A percentile compares a stretch with the other conserved stretches of the same genome.
phyloP scores from a whole-genome alignment of 2,113 vertebrate genomes.

The Leucoraja erinaceus region DNA sequence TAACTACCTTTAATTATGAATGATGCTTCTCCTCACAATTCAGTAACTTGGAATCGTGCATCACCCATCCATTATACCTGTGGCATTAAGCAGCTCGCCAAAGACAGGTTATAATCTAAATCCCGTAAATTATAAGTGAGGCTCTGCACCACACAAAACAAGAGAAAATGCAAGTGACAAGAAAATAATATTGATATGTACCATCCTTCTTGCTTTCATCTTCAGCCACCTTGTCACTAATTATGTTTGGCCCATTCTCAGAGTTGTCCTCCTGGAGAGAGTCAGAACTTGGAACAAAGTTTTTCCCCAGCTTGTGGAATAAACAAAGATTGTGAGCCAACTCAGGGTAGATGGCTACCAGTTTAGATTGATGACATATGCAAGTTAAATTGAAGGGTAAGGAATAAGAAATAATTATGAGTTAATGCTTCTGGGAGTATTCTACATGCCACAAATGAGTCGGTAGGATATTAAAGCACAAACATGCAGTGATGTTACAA shows the following conservation, averaged over 20 bases:
- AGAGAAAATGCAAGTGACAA: not conserved
- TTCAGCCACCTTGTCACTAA: not conserved
- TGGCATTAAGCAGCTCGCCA: not conserved
- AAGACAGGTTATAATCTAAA: not conserved
- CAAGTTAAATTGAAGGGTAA: not conserved
- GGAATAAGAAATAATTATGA: too few relatives aligned
- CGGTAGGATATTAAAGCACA: too few relatives aligned
- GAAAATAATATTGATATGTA: not conserved
- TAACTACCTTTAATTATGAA: not conserved
- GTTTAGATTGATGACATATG: not conserved
- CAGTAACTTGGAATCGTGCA: not conserved
- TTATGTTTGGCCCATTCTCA: conserved; percentile 28
- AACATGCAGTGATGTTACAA: too few relatives aligned
- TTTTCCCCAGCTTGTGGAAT: not conserved
- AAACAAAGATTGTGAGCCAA: not conserved
- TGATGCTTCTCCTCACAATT: not conserved
- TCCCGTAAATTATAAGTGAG: too few relatives aligned
- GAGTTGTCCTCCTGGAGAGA: not conserved
- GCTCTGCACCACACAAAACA: too few relatives aligned
- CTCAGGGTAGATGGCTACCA: not conserved
- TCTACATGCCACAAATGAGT: too few relatives aligned
- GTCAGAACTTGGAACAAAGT: not conserved
- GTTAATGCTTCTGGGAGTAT: too few relatives aligned
- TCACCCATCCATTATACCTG: not conserved
- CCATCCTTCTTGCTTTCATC: not conserved